Evolutionary conservation across 2,888 invertebrate genomes (phyloP).

Genomic region (Ophion costatus): DNA sequence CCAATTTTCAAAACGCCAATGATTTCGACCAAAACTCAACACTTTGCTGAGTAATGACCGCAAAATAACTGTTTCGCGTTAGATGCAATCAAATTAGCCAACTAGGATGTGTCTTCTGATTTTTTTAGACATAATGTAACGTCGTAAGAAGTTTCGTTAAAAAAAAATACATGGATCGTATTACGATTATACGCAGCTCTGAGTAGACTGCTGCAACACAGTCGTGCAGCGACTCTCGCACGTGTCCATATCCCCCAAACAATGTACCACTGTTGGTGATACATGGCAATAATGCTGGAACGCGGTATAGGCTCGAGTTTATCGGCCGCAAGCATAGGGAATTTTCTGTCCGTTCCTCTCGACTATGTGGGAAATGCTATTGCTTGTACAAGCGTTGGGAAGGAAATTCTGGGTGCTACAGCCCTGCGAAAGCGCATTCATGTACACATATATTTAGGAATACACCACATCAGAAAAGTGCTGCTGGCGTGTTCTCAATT

Average conservation of each 20-base stretch:
- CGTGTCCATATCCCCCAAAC: neutral
- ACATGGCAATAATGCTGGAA: conserved; percentile 1
- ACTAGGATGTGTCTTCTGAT: neutral
- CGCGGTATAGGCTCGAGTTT: neutral
- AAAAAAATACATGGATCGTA: neutral
- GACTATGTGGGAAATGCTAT: conserved; percentile 15
- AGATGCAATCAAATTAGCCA: neutral
- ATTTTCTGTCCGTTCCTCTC: conserved; percentile 2
- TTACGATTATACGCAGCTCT: neutral
- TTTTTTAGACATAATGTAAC: neutral
- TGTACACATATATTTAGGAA: neutral
- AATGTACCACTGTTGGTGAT: neutral
- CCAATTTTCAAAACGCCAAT: neutral
- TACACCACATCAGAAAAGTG: conserved; percentile 7
- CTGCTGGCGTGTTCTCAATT: neutral
- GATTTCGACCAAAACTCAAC: neutral
- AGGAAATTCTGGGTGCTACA: conserved; percentile 28
- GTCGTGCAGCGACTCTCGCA: neutral
- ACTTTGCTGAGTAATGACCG: neutral
- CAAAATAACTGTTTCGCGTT: neutral
- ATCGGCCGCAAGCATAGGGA: neutral
- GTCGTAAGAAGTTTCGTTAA: neutral
- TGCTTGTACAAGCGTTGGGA: conserved; percentile 17
- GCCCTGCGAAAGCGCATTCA: neutral
- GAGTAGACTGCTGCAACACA: neutral